Conservation (phyloP, 1,140 invertebrate species). For the Heliconius congener region DNA sequence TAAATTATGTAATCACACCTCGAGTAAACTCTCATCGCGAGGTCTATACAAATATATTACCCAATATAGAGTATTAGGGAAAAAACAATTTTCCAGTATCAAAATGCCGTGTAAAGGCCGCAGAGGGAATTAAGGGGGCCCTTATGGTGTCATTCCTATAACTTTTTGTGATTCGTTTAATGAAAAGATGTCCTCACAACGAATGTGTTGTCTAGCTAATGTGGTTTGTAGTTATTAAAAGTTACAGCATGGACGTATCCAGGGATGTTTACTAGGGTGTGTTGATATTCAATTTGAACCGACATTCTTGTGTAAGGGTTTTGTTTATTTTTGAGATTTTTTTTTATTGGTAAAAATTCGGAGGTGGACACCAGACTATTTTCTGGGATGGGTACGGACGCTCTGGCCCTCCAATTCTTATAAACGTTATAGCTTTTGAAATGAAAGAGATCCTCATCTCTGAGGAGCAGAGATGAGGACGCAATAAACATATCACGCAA, state of each 20-base stretch:
- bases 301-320: no score
- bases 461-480: no score
- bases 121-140: conserved; percentile 19
- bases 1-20: not conserved
- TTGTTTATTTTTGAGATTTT: no score
- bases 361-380: no score
- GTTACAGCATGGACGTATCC: not conserved
- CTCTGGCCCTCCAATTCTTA: no score
- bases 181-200: conserved; percentile 22
- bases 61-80: not conserved
- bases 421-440: no score
- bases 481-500: no score
- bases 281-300: no score
- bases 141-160: conserved; percentile 16
- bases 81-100: conserved; percentile 27
- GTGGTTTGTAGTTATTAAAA: not conserved
- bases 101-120: conserved; percentile 18
- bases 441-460: no score
- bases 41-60: conserved; percentile 5
- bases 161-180: conserved; percentile 20
- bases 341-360: no score
- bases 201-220: conserved; percentile 9
- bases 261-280: no score
- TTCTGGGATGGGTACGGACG: no score
- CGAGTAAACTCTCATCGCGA: not conserved